Evolutionary conservation across 2,888 invertebrate species (phyloP), one percentile per base, ranked within the genome.

Genomic region (Palloptera scutellata): DNA sequence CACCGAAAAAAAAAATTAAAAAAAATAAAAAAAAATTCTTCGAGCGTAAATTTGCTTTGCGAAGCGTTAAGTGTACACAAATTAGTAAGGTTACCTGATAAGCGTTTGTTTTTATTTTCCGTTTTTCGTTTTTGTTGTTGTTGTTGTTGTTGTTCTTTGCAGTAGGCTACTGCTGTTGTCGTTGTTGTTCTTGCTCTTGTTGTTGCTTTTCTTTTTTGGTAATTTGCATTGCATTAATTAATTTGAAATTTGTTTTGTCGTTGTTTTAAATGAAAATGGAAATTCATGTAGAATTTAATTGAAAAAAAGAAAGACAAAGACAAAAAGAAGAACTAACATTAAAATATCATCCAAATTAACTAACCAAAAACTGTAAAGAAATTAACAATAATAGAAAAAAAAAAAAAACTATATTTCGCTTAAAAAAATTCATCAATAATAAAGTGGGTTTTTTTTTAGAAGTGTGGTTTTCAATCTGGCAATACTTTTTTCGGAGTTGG

Each of bases 1-100:
- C 52, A 59, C 42, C 53, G 52, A 48, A 66, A 66, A 48, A 42
- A 41, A 52, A 20, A 42, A 58, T 17, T 51, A 15, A 40, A 45
- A 48, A 64, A 64, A 15, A 48, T 5, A 15, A 48, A 48, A 48
- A 13, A 1, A 11, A 5, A 30, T 57, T 13, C 57, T 30, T 57
- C 10, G 54, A 66, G 66, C 61, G 66, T 53, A 30, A 57, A 61
- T 61, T 61, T 66, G 61, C 61, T 57, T 61, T 66, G 61, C 57
- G 61, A 66, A 66, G 66, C 66, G 66, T 61, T 66, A 66, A 66
- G 61, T 61, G 66, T 66, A 66, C 66, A 66, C 66, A 66, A 66
- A 61, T 66, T 66, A 66, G 66, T 66, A 61, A 51, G 61, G 61
- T 66, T 61, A 66, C 61, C 66, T 66, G 66, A 61, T 66, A 66